Conservation (phyloP, 53 echinoderm and acorn worm genomes). For the Paelopatides confundens region DNA sequence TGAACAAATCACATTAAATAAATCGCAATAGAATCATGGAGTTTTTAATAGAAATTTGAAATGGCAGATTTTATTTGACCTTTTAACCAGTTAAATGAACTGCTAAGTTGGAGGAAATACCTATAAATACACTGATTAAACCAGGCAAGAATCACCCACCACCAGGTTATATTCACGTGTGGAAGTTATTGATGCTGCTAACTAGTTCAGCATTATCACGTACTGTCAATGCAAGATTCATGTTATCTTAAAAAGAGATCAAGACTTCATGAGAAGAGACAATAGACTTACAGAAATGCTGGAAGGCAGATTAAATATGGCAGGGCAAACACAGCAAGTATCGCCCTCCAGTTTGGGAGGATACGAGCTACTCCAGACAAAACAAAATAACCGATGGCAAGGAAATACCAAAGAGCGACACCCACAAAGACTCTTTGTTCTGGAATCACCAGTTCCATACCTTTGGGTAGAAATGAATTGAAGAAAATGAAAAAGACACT, state of each 20-base stretch:
- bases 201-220: neutral
- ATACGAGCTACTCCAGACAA: neutral
- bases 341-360: neutral
- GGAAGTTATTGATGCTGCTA: too few species aligned
- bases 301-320: constrained; percentile 7
- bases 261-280: neutral
- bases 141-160: too few species aligned
- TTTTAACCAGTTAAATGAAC: too few species aligned
- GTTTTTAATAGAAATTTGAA: too few species aligned
- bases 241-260: neutral
- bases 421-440: constrained; percentile 2
- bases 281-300: constrained; percentile 17
- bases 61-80: too few species aligned
- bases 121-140: too few species aligned
- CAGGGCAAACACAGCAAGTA: constrained; percentile 16
- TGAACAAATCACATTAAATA: too few species aligned
- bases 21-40: too few species aligned
- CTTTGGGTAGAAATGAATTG: neutral
- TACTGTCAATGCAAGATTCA: too few species aligned
- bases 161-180: too few species aligned
- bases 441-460: constrained; percentile 4
- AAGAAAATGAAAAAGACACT: neutral
- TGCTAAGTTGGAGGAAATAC: too few species aligned
- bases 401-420: constrained; percentile 17
- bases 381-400: constrained; percentile 20